phyloP scores from a whole-genome alignment of 2,888 invertebrate genomes.

The Troides helena region DNA sequence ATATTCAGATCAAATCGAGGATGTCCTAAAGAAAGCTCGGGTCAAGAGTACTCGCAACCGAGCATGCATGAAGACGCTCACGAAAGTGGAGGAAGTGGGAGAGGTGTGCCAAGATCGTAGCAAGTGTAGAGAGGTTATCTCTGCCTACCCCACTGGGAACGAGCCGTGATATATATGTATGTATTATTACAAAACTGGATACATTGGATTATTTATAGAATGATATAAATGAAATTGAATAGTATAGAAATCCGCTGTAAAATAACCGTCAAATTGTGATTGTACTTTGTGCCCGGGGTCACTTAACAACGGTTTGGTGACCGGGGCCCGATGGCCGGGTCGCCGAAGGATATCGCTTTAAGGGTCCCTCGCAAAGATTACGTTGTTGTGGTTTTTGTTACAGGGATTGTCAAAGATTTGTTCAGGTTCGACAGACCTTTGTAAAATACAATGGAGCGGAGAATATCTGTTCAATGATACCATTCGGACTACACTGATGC shows the following conservation, averaged over 20 bases:
- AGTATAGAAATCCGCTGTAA: background rate
- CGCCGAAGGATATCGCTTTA: constrained; percentile 16
- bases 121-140: too few relatives aligned
- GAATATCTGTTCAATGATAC: background rate
- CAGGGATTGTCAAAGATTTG: constrained; percentile 8
- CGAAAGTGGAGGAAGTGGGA: too few relatives aligned
- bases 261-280: background rate
- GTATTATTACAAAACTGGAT: too few relatives aligned
- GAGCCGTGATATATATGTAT: too few relatives aligned
- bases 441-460: background rate
- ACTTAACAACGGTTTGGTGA: constrained; percentile 7
- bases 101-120: too few relatives aligned
- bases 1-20: too few relatives aligned
- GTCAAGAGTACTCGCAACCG: too few relatives aligned
- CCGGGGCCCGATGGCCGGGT: constrained; percentile 8
- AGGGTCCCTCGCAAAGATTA: constrained; percentile 9
- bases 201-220: too few relatives aligned
- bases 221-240: too few relatives aligned
- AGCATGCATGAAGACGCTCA: too few relatives aligned
- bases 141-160: too few relatives aligned
- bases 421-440: constrained; percentile 5
- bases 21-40: too few relatives aligned
- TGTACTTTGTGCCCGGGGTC: constrained; percentile 3
- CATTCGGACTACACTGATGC: background rate
- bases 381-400: constrained; percentile 20